phyloP scores from a whole-genome alignment of 1,140 invertebrate genomes.

The Phenacoccus solenopsis region DNA sequence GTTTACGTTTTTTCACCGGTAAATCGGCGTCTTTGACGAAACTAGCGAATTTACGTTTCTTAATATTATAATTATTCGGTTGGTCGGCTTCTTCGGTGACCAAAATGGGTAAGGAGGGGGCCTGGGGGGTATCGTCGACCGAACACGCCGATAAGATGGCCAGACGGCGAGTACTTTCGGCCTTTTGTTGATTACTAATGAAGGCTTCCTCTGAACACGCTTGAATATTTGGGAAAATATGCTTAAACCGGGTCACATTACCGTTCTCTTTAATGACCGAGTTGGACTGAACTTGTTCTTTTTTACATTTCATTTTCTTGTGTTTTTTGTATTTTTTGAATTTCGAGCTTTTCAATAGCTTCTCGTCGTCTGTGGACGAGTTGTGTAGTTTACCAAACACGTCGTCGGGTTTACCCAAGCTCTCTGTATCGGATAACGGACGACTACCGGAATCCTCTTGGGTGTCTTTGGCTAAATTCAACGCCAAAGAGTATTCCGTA shows the following conservation, averaged over 20 bases:
- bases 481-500: no score
- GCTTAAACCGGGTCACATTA: neutral
- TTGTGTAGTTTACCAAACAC: neutral
- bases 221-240: neutral
- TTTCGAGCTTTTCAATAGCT: neutral
- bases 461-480: no score
- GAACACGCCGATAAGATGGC: no score
- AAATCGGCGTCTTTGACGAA: constrained; percentile 6
- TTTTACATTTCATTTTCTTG: neutral
- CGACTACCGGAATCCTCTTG: no score
- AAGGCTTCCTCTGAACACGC: neutral
- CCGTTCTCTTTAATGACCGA: neutral
- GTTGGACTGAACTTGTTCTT: neutral
- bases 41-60: neutral
- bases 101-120: neutral
- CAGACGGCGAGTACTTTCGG: no score
- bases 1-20: constrained; percentile 7
- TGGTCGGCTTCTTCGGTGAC: neutral
- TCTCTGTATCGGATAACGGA: neutral
- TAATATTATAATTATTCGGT: neutral
- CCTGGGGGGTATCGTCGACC: no score
- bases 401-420: neutral
- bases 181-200: no score
- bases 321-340: constrained; percentile 3
- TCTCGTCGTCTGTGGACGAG: neutral